Evolutionary conservation across 2,113 vertebrate species (phyloP), one percentile per base, ranked within the genome.

Genomic region (Tenrec ecaudatus): DNA sequence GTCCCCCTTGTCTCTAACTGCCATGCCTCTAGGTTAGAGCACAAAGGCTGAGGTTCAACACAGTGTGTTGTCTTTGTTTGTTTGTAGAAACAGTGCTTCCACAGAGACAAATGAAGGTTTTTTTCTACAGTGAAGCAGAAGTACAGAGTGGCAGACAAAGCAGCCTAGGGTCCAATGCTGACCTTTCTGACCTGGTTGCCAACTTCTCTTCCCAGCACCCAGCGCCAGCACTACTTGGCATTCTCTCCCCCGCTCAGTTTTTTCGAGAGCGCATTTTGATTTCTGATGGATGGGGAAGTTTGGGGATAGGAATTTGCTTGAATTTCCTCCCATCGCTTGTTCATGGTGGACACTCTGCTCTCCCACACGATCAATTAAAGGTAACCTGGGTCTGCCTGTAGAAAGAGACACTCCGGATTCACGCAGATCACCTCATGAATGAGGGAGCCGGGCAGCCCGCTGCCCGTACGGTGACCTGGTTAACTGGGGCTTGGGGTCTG

Each of bases 311-410:
- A 81, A 82, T 79, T 91, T 91, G 25, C 57, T 91, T 79, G 19
- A 77, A 87, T 93, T 76, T 47, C 88, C 95, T 64, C 73, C 80
- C 94, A 47, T 76, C 82, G 89, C 89, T 93, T 95, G 53, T 85
- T 85, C 58, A 85, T 62, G 89, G 58, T 27, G 27, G 43, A 47
- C 0, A 0, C 87, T n/a, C 60, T 93, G 91, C 89, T 81, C 81
- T 89, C 96, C 36, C 29, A 83, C 33, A 25, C 86, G 75, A 92
- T 89, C 38, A 68, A 82, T 95, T 94, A 82, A 94, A 90, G 82
- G 5, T 43, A 27, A 40, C 33, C 36, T 83, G 80, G 82, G 6
- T 78, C 36, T 66, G 78, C 62, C 27, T 92, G 69, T 31, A 31
- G 29, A 87, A 90, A 90, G 47, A 15, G 33, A 33, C 12, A 33